These are phyloP conservation scores for Adineta ricciae DNA, from an alignment of 2,888 invertebrate genomes.

Conservation along the genomic window DNA sequence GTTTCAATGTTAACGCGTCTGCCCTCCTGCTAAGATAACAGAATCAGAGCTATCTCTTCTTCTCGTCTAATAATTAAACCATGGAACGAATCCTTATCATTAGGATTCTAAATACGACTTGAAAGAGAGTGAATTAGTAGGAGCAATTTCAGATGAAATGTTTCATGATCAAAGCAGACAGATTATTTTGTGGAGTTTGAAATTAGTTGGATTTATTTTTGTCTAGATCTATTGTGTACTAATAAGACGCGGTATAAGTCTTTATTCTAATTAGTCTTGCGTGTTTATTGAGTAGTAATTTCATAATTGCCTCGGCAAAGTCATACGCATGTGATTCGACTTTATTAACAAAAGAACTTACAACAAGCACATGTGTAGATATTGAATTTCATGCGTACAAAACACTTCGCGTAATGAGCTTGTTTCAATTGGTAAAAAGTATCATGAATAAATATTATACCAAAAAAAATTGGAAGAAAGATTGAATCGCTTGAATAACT, in stretches of 20 bases:
- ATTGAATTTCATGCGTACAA: too few relatives aligned
- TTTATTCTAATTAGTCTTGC: not conserved
- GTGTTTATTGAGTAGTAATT: not conserved
- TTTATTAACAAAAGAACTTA: not conserved
- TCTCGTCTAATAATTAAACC: not conserved
- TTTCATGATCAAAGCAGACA: not conserved
- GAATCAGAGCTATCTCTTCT: not conserved
- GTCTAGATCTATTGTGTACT: not conserved
- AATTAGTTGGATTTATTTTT: not conserved
- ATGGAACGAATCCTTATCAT: not conserved
- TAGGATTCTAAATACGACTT: not conserved
- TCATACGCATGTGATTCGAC: not conserved
- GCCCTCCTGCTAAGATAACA: not conserved
- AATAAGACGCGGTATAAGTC: not conserved
- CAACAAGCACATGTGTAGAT: too few relatives aligned
- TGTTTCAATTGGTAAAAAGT: too few relatives aligned
- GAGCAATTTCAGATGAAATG: not conserved
- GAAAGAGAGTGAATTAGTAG: not conserved
- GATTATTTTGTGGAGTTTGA: not conserved
- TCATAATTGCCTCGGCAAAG: not conserved
- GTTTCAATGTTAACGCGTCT: not conserved
- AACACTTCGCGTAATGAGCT: too few relatives aligned
- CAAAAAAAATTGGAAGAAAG: too few relatives aligned
- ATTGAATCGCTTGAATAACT: too few relatives aligned
- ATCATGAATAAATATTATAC: too few relatives aligned